Percentiles rank a stretch among this genome's conserved stretches.
Conservation (phyloP, 2,113 vertebrate genomes). For the Zosterops hypoxanthus region DNA sequence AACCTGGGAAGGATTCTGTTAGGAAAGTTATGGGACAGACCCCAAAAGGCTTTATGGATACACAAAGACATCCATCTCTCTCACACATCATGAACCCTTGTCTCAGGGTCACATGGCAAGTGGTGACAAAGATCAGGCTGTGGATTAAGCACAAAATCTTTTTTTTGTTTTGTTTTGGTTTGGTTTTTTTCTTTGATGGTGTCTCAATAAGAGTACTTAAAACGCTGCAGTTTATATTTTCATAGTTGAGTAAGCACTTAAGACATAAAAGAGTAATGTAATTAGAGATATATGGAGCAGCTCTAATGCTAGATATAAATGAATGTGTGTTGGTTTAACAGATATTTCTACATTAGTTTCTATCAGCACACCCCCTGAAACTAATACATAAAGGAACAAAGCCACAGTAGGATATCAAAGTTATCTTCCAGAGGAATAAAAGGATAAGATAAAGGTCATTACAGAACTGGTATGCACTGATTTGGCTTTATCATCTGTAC, state of each 20-base stretch:
- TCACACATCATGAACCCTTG: background rate
- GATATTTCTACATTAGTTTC: background rate
- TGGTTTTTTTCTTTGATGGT: background rate
- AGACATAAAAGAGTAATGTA: conserved; percentile 19
- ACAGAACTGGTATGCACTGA: background rate
- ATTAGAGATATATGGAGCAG: background rate
- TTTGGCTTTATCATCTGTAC: background rate
- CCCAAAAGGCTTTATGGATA: background rate
- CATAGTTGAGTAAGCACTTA: conserved; percentile 19
- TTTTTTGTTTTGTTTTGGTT: background rate
- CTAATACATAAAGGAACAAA: background rate
- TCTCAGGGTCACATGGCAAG: background rate
- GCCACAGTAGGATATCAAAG: background rate
- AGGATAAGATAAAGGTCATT: background rate
- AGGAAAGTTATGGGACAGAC: background rate
- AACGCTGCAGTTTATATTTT: background rate
- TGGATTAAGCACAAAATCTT: background rate
- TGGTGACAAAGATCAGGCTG: background rate
- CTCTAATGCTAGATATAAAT: background rate
- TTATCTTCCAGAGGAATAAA: background rate
- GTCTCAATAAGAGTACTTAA: background rate
- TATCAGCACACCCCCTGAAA: background rate
- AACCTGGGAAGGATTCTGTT: background rate
- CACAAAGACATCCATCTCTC: background rate
- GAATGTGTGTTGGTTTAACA: conserved; percentile 11